Evolutionary conservation across 2,797 vertebrate genomes (phyloP).

Genomic region (Enoplosus armatus): DNA sequence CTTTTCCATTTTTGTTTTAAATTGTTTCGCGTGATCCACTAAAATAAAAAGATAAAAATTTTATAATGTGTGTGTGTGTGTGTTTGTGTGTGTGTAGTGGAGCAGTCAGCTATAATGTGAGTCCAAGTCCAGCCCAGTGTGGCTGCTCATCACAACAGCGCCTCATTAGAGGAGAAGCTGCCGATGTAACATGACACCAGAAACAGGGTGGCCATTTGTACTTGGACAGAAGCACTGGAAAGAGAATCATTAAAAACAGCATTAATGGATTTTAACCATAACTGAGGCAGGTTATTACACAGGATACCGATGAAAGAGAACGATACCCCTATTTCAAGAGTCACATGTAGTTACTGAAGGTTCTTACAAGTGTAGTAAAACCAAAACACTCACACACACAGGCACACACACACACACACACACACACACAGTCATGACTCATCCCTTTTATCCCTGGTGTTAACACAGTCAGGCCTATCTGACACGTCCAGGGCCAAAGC

Average conservation of each 20-base stretch:
- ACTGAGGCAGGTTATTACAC: neutral
- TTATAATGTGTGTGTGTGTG: too few relatives aligned
- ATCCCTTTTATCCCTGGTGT: constrained; percentile 45
- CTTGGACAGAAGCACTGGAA: constrained; percentile 8
- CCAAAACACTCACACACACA: constrained; percentile 4
- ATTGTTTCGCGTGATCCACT: too few relatives aligned
- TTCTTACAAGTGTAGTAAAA: neutral
- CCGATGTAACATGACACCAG: constrained; percentile 15
- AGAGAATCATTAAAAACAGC: constrained; percentile 6
- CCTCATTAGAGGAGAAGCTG: constrained; percentile 39
- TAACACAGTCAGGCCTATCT: constrained; percentile 53
- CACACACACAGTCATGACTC: constrained; percentile 42
- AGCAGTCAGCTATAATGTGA: constrained; percentile 21
- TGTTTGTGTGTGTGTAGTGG: neutral
- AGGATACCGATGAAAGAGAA: neutral
- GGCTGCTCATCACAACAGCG: constrained; percentile 20
- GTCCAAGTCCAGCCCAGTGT: constrained; percentile 15
- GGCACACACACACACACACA: constrained; percentile 21
- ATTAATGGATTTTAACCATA: constrained; percentile 7
- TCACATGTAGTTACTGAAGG: neutral
- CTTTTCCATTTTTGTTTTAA: too few relatives aligned
- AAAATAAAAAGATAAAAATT: too few relatives aligned
- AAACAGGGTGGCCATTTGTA: constrained; percentile 28
- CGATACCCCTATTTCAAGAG: neutral
- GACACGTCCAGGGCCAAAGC: constrained; percentile 42